Evolutionary conservation across 2,888 invertebrate genomes (phyloP).

Genomic region (Harpagoxenus sublaevis): DNA sequence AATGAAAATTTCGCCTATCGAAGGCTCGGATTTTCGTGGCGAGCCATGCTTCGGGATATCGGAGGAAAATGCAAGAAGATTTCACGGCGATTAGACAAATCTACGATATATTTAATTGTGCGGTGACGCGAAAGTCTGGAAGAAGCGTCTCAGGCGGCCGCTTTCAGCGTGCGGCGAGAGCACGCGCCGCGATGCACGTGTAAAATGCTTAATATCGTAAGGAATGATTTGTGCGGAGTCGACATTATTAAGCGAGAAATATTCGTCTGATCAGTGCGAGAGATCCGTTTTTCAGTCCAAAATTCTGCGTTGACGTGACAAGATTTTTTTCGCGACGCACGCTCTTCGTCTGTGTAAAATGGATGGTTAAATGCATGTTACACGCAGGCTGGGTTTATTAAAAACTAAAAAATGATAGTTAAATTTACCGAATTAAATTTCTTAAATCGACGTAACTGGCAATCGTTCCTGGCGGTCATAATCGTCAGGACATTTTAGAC

Average conservation of each 20-base stretch:
- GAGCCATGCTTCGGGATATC: background rate
- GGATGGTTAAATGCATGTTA: slow-evolving; percentile 64
- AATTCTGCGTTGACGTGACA: slow-evolving; percentile 29
- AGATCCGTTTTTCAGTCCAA: slow-evolving; percentile 54
- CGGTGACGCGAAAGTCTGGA: background rate
- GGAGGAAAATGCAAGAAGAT: background rate
- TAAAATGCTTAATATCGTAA: slow-evolving; percentile 79
- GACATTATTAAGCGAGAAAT: slow-evolving; percentile 62
- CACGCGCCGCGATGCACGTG: slow-evolving; percentile 65
- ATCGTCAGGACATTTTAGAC: too few species aligned
- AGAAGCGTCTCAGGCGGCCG: background rate
- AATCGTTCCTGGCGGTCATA: too few species aligned
- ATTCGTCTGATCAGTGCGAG: slow-evolving; percentile 47
- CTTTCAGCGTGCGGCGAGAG: slow-evolving; percentile 24
- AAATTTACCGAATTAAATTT: too few species aligned
- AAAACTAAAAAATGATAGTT: slow-evolving; percentile 52
- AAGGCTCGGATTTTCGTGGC: background rate
- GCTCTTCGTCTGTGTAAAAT: slow-evolving; percentile 63
- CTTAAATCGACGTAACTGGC: too few species aligned
- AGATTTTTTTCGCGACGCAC: slow-evolving; percentile 60
- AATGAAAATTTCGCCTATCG: background rate
- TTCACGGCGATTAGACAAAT: background rate
- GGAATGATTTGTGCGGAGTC: slow-evolving; percentile 74
- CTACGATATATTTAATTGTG: background rate
- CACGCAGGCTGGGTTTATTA: slow-evolving; percentile 72